Evolutionary conservation across 2,888 invertebrate genomes (phyloP), one percentile per base, ranked within the genome.

Genomic region (Rutpela maculata): DNA sequence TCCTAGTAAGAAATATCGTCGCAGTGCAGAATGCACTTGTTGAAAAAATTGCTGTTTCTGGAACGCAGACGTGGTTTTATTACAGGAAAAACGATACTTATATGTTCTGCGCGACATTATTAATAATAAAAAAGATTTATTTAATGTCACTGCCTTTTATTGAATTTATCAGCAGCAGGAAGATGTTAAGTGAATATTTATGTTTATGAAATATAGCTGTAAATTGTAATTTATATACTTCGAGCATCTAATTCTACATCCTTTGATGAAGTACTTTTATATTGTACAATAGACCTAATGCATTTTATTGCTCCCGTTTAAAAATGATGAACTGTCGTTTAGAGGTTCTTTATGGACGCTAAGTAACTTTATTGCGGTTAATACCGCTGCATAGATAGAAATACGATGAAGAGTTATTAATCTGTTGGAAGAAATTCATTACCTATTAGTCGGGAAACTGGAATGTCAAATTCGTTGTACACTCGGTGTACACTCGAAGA

Each of bases 31-130:
- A 67, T 67, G 50, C 67, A 67, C 19, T 62, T 26, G 55, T 50
- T 31, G 31, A 18, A 57, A 57, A 69, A 67, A 67, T 19, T 17
- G 22, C 67, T 67, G 56, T 67, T 67, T 55, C 63, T 63, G 38
- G 65, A 66, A 43, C 38, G 65, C 65, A 66, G 65, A 66, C 65
- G 19, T 63, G 35, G 62, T 43, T 66, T 66, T 66, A 66, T 66
- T 66, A 50, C 43, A 15, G 65, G 38, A 66, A 66, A 66, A 66
- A 66, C 65, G 38, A 18, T 43, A 6, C 65, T 10, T 22, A 3
- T 22, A 59, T 22, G n/a, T 50, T 50, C n/a, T 50, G 50, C 22
- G 5, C 10, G 0, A 43, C 65, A 38, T 35, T 66, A 66, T 66
- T 50, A 17, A 50, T 4, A 66, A 26, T 26, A 66, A 65, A 43